Evolutionary conservation across 2,797 vertebrate species (phyloP), one percentile per base, ranked within the genome.

Genomic region (Epinephelus coioides): DNA sequence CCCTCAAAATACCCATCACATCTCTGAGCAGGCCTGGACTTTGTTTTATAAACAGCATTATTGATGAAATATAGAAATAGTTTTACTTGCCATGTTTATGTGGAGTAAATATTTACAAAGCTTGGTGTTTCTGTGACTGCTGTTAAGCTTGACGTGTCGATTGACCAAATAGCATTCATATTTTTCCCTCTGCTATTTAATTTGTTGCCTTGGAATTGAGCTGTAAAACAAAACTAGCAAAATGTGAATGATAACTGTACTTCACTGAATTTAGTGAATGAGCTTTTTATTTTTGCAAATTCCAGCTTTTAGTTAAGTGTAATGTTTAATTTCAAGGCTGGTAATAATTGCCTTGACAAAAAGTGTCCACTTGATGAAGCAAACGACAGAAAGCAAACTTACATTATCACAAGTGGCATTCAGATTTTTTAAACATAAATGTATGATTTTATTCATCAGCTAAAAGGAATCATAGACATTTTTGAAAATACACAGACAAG

Each of bases 281-380:
- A 72, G 63, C 72, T 72, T 82, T 82, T 76, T 67, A 75, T 89
- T 83, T 89, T 83, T 61, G 56, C 59, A 21, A 70, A 50, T 81
- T 89, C 62, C 59, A 75, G 69, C 85, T 78, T 77, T 51, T 56
- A 77, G 49, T 84, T 79, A 79, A 85, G 81, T 64, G 44, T 67
- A 65, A 73, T 75, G 53, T 74, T 81, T 38, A 12, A 82, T 78
- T 82, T 60, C 57, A 13, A 46, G 66, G 54, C 30, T 55, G 30
- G 86, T 89, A 85, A 89, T 90, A 85, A 84, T 43, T 74, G 68
- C 57, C n/a, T 34, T 14, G 55, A 82, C 70, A 75, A 54, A 84
- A 85, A 65, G 43, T 77, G 59, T 72, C 75, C 65, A 44, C 56
- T 68, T 70, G 67, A 63, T 25, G 46, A 55, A 17, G 34, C 60